A percentile compares a stretch with the other conserved stretches of the same genome.
Conservation (phyloP, 2,113 vertebrate genomes). For the Carollia perspicillata region DNA sequence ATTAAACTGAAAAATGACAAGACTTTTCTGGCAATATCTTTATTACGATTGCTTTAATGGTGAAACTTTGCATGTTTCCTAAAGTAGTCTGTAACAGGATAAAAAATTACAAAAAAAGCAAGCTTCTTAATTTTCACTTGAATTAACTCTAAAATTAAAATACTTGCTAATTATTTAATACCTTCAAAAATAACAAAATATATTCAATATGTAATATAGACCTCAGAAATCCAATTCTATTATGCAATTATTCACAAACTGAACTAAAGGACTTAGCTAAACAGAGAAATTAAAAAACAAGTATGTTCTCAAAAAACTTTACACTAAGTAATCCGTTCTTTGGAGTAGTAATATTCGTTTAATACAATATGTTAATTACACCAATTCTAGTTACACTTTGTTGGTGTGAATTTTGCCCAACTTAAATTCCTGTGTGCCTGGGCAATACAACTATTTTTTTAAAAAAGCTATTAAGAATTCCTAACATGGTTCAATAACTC, state of each 20-base stretch:
- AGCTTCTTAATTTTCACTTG: slow-evolving; percentile 56
- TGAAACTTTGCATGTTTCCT: slow-evolving; percentile 70
- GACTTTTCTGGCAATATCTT: slow-evolving; percentile 59
- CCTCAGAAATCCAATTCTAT: slow-evolving; percentile 46
- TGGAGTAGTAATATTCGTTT: slow-evolving; percentile 42
- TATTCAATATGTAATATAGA: slow-evolving; percentile 66
- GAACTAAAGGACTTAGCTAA: slow-evolving; percentile 43
- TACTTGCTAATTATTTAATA: slow-evolving; percentile 57
- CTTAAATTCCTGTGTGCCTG: slow-evolving; percentile 36
- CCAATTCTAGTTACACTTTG: slow-evolving; percentile 48
- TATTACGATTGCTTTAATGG: slow-evolving; percentile 62
- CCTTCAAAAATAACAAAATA: slow-evolving; percentile 69
- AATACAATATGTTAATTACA: slow-evolving; percentile 31
- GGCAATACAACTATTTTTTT: slow-evolving; percentile 46
- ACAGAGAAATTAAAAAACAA: slow-evolving; percentile 42
- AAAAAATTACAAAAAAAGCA: slow-evolving; percentile 64
- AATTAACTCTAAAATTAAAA: slow-evolving; percentile 69
- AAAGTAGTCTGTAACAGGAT: slow-evolving; percentile 56
- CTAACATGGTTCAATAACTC: slow-evolving; percentile 30
- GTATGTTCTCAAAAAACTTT: slow-evolving; percentile 43
- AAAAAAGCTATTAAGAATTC: slow-evolving; percentile 42
- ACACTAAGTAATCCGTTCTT: slow-evolving; percentile 21
- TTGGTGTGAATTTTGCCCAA: slow-evolving; percentile 31
- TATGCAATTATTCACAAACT: slow-evolving; percentile 61
- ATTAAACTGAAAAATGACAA: slow-evolving; percentile 68